Evolutionary conservation across 2,113 vertebrate genomes (phyloP).

Genomic region (Prunella himalayana): DNA sequence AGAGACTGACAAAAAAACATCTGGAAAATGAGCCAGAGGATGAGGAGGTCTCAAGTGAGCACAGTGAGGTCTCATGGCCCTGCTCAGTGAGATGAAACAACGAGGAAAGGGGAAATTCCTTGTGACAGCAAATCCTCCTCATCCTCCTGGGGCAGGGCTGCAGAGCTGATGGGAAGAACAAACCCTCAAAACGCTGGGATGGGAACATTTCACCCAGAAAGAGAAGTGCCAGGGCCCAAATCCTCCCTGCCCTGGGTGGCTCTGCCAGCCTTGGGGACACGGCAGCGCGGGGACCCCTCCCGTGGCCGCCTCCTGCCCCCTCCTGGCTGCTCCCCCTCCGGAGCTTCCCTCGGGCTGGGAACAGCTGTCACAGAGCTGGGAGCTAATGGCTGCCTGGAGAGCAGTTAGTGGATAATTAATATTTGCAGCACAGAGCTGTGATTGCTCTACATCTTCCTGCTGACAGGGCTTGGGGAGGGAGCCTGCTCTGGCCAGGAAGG

Average conservation of each 20-base stretch:
- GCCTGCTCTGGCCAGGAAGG: not conserved
- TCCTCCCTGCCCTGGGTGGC: fast-evolving
- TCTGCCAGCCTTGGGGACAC: fast-evolving
- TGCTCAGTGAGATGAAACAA: fast-evolving
- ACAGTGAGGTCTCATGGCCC: fast-evolving
- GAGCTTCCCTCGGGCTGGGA: conserved; percentile 32
- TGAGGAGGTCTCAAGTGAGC: fast-evolving
- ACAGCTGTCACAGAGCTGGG: conserved; percentile 72
- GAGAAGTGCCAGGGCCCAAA: fast-evolving
- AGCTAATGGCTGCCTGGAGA: conserved; percentile 73
- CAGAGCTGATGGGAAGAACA: fast-evolving
- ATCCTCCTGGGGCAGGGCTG: not conserved
- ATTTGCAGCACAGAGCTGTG: conserved; percentile 72
- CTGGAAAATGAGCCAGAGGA: not conserved
- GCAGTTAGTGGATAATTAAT: conserved; percentile 81
- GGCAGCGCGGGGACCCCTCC: fast-evolving
- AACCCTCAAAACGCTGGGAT: fast-evolving
- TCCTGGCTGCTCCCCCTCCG: not conserved
- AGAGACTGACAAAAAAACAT: not conserved
- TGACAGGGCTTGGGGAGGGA: conserved; percentile 21
- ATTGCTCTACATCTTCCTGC: conserved; percentile 67
- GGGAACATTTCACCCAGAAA: not conserved
- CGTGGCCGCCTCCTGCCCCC: fast-evolving
- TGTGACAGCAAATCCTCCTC: not conserved
- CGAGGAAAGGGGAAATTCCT: not conserved